Conservation (phyloP, 1,140 invertebrate genomes). For the Octopus bimaculoides region DNA sequence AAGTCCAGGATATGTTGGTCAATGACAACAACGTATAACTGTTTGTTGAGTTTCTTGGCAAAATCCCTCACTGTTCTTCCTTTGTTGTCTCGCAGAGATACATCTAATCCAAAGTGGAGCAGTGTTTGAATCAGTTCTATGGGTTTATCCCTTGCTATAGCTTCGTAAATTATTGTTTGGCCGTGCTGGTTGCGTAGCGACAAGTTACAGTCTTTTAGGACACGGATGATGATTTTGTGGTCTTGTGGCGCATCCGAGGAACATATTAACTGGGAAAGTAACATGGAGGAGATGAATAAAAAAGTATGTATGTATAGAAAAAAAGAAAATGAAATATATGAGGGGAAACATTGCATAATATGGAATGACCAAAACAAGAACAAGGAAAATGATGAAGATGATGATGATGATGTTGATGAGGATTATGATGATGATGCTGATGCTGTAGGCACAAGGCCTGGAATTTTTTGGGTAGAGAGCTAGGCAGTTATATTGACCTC, state of each 20-base stretch:
- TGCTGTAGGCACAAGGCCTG: no score
- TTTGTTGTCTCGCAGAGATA: slow-evolving; percentile 34
- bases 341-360: no score
- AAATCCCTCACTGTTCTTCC: slow-evolving; percentile 34
- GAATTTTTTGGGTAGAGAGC: no score
- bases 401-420: no score
- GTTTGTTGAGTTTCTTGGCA: slow-evolving; percentile 30
- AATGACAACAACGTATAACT: slow-evolving; percentile 26
- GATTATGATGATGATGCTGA: no score
- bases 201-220: slow-evolving; percentile 35
- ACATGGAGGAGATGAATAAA: neutral
- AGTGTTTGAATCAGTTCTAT: slow-evolving; percentile 26
- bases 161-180: slow-evolving; percentile 38
- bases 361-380: no score
- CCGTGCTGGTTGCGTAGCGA: slow-evolving; percentile 30
- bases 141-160: slow-evolving; percentile 27
- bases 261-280: slow-evolving; percentile 32
- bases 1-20: slow-evolving; percentile 35
- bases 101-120: slow-evolving; percentile 29
- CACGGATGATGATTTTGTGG: slow-evolving; percentile 34
- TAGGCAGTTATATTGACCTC: no score
- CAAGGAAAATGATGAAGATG: no score
- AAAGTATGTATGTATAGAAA: no score
- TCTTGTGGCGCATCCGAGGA: slow-evolving; percentile 29
- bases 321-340: no score